Evolutionary conservation across 2,888 invertebrate species (phyloP), one percentile per base, ranked within the genome.

Genomic region (Microctonus brassicae): DNA sequence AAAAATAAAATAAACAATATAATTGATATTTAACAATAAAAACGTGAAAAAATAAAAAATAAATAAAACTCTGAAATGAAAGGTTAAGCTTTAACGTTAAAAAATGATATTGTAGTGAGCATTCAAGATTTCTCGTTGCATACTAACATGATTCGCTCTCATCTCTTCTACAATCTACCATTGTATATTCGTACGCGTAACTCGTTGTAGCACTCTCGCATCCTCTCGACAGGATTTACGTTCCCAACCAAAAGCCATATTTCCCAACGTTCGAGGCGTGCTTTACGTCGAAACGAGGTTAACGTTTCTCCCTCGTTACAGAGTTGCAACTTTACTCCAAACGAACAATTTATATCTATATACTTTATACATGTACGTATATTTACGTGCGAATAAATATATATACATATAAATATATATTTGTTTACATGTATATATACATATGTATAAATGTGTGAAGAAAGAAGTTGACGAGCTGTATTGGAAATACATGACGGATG

Each of bases 181-280:
- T 29, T 60, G 39, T 61, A 34, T 61, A 24, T 60, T 33, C 39
- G 39, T 53, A 70, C 36, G 33, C 60, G 60, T 52, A 65, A 52
- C 65, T 61, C 70, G 60, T 61, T 58, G 22, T 17, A 42, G 55
- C 60, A 66, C 61, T 65, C 52, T 64, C 33, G 52, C 58, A 36
- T 53, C 42, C 61, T 60, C 55, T 65, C 58, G 55, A 20, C 39
- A 53, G 53, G 65, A 60, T 66, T 66, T 60, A 61, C 42, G 64
- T 58, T 42, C 61, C 39, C 53, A 57, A 68, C 69, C 57, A 52
- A 53, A 61, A 69, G 69, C 55, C 61, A 69, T 66, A 73, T 73
- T 73, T 73, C 65, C 47, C 64, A 24, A 64, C 39, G 57, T 60
- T 53, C 69, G 22, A 29, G 60, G 53, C 33, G 64, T 39, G 63